Evolutionary conservation across 2,113 vertebrate species (phyloP).

Genomic region (Stictonetta naevosa): DNA sequence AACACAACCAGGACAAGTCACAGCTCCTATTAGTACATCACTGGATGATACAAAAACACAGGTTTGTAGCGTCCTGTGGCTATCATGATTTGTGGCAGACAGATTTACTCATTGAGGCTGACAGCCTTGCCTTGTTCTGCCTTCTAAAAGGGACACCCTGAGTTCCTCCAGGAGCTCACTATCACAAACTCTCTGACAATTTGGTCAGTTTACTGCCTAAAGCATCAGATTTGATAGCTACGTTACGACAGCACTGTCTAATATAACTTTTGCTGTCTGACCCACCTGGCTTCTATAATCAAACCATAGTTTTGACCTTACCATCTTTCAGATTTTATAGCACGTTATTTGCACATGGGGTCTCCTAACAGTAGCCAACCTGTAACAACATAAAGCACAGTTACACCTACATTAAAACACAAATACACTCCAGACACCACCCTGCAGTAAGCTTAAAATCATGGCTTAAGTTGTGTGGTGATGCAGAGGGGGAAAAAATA

Average conservation of each 20-base stretch:
- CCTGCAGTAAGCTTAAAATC: not conserved
- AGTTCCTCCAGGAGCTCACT: not conserved
- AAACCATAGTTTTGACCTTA: not conserved
- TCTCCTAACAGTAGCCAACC: not conserved
- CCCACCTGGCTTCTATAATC: not conserved
- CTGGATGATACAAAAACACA: not conserved
- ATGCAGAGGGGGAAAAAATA: not conserved
- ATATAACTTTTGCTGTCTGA: not conserved
- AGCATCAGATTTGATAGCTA: not conserved
- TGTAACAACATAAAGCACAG: not conserved
- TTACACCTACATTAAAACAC: not conserved
- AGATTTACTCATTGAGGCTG: not conserved
- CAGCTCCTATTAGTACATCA: not conserved
- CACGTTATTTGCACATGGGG: accelerated
- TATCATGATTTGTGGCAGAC: not conserved
- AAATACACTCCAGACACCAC: not conserved
- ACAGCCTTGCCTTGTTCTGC: not conserved
- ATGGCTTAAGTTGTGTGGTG: not conserved
- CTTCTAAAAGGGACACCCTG: not conserved
- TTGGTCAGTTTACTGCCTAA: not conserved
- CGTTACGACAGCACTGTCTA: not conserved
- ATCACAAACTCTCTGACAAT: not conserved
- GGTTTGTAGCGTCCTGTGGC: not conserved
- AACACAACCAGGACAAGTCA: not conserved
- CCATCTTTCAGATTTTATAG: not conserved